Base-by-base conservation (phyloP, 2,888 invertebrate species). In the Phortica magna region DNA sequence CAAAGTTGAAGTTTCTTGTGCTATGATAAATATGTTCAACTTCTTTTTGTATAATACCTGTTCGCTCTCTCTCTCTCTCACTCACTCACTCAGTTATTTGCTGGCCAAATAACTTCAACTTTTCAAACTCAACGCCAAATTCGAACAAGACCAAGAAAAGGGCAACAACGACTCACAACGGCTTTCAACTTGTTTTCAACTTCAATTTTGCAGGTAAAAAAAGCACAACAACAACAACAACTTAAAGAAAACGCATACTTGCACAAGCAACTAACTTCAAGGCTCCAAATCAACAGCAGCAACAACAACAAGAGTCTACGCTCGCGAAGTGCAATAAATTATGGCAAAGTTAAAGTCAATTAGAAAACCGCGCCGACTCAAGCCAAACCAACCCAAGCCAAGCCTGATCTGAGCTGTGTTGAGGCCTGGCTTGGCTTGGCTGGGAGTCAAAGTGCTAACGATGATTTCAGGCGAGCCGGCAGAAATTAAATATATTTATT, bases 311-410 rank as follows among this genome's bases (percentile, higher is more conserved):
- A 42, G 14, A 22, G 48, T 48, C 67, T 42, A n/a, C 42, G 42
- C 42, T 39, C 22, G 64, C 39, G 67, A 75, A 79, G 76, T 79
- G 77, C 82, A 80, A 84, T 86, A 86, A 86, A 88, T 88, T 88
- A 87, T 85, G 85, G 78, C 87, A 73, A 84, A 85, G 83, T 86
- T 85, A 82, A 71, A 71, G 70, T 71, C 87, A 88, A 86, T 86
- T 86, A 86, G 87, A 84, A 83, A 76, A 17, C 22, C 48, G 19
- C 70, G 39, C 53, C 53, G 43, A 42, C 65, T 73, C 43, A 67
- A 48, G 48, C 14, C 41, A 41, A 67, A 42, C 67, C 42, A 39
- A 65, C 39, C 61, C 61, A 31, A 61, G 19, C 64, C 61, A 19
- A 19, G 14, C 48, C 48, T 12, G 48, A 9, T 9, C 48, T 9